A percentile compares a stretch with the other conserved stretches of the same genome.
phyloP scores from a whole-genome alignment of 2,113 vertebrate genomes.

The Irena cyanogastra region DNA sequence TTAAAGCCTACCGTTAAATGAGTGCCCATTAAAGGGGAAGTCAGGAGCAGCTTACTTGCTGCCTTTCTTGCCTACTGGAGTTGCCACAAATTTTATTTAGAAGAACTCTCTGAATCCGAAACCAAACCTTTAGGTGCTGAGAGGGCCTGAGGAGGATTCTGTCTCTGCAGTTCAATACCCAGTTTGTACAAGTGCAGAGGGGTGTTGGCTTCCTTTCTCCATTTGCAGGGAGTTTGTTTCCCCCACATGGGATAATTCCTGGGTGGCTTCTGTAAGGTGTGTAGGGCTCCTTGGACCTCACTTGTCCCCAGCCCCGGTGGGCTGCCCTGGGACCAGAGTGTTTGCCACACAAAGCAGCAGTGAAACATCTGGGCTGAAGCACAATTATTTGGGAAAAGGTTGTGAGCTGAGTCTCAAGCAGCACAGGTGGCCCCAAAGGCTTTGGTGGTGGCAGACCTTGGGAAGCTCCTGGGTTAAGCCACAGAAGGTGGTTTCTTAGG shows the following conservation, averaged over 20 bases:
- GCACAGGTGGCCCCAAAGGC: not conserved
- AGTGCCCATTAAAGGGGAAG: not conserved
- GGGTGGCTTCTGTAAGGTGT: not conserved
- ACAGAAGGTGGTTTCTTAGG: not conserved
- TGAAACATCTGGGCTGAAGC: not conserved
- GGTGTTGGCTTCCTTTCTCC: not conserved
- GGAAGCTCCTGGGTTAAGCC: not conserved
- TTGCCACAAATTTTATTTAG: not conserved
- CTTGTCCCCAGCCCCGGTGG: accelerated
- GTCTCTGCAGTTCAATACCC: not conserved
- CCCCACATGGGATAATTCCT: not conserved
- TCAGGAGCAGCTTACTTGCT: not conserved
- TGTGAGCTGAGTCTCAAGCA: not conserved
- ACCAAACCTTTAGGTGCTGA: not conserved
- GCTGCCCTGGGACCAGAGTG: not conserved
- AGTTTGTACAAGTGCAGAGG: not conserved
- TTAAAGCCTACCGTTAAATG: too few species aligned
- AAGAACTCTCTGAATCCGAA: not conserved
- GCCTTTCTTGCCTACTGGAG: not conserved
- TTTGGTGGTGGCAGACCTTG: not conserved
- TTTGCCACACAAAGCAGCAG: not conserved
- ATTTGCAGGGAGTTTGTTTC: accelerated
- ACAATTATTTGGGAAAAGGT: not conserved
- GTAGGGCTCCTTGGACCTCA: not conserved
- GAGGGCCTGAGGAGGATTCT: not conserved